Base-by-base conservation (phyloP, 2,113 vertebrate species). In the Nothocercus nigrocapillus region DNA sequence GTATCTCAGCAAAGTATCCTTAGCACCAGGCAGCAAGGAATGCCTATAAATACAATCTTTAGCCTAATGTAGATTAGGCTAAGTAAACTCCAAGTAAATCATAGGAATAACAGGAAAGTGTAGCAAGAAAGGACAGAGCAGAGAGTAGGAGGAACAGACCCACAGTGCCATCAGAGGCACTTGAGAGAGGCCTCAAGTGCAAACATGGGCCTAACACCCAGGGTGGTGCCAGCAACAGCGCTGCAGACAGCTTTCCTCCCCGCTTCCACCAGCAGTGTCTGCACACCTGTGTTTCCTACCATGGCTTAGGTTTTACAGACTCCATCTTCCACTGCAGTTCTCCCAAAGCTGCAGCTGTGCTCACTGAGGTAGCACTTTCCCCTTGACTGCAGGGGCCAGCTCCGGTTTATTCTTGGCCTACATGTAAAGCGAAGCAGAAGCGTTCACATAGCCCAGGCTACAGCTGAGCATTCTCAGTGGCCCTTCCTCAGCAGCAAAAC, bases 191-290 rank as follows among this genome's bases (percentile, higher is more conserved):
- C 34, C 11, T 20, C 0, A 1, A 6, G 16, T 17, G 61, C 44
- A 67, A 51, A 36, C 21, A 21, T 27, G 58, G 82, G 34, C 32
- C 75, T 14, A 32, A 85, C 51, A 40, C 18, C 12, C 0, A 2
- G 24, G 62, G 38, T 45, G 19, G 47, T 0, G 1, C 36, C n/a
- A 51, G 1, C 0, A 9, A 44, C 0, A 0, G 83, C 24, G 7
- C 73, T 20, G 9, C 54, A 36, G 34, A 25, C 34, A 42, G 36
- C 2, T 58, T 53, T 27, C n/a, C 75, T 64, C 49, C 38, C 5
- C 7, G 3, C n/a, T 11, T 32, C 28, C 27, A 28, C 32, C 5
- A 42, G 24, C 61, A 42, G 34, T 1, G n/a, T 32, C 40, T 34
- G 36, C 81, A 64, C 20, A 11, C 28, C 34, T 61, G 24, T 13